These are phyloP conservation scores for Micrasema minimum DNA, from an alignment of 1,140 invertebrate species.

Conservation along the genomic window DNA sequence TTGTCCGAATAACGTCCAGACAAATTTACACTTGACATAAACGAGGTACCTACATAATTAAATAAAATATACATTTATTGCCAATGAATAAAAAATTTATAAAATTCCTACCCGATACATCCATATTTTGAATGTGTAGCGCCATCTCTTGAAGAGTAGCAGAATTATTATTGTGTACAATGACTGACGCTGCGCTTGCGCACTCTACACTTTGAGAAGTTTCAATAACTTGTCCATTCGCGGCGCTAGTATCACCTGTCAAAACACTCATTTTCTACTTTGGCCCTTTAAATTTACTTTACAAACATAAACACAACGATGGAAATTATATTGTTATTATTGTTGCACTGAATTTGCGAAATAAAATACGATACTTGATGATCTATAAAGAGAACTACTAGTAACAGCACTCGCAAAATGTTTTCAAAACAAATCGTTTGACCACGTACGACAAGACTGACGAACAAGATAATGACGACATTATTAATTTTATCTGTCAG, in stretches of 20 bases:
- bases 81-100: too few species aligned
- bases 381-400: conserved; percentile 3
- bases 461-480: conserved; percentile 19
- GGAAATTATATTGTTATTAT: too few species aligned
- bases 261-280: conserved; percentile 8
- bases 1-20: too few species aligned
- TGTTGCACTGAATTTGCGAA: neutral
- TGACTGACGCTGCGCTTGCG: conserved; percentile 32
- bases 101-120: neutral
- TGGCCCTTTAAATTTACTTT: too few species aligned
- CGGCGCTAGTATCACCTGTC: conserved; percentile 16
- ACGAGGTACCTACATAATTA: too few species aligned
- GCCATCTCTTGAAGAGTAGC: conserved; percentile 21
- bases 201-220: neutral
- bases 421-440: neutral
- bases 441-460: conserved; percentile 1
- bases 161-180: conserved; percentile 31
- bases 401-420: neutral
- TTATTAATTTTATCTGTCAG: conserved; percentile 12
- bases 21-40: too few species aligned
- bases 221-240: conserved; percentile 27
- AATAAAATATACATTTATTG: too few species aligned
- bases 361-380: neutral
- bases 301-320: too few species aligned
- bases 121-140: neutral